Evolutionary conservation across 53 echinoderm and acorn worm species (phyloP).

Genomic region (Astropecten irregularis): DNA sequence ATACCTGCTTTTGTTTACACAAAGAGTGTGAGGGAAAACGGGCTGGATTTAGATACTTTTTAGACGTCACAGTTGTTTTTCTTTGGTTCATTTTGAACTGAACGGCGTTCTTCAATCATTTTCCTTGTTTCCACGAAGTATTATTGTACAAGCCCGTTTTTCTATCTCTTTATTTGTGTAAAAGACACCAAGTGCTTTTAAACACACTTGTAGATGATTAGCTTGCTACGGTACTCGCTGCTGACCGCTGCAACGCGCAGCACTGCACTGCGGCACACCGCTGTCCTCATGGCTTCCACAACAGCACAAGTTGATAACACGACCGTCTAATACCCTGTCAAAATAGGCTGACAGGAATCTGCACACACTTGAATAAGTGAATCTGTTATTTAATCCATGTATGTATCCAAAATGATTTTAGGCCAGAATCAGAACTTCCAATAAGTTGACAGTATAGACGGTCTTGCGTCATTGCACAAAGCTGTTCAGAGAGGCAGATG

Average conservation of each 20-base stretch:
- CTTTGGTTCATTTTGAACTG: neutral
- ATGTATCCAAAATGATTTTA: too few relatives aligned
- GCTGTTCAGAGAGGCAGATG: conserved; percentile 19
- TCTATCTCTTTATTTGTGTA: conserved; percentile 15
- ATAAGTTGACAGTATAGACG: too few relatives aligned
- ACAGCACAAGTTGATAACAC: neutral
- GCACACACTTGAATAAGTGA: too few relatives aligned
- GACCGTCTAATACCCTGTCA: neutral
- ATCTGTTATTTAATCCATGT: too few relatives aligned
- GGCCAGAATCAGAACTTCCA: too few relatives aligned
- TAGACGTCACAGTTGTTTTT: neutral
- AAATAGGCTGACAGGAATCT: too few relatives aligned
- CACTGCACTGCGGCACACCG: neutral
- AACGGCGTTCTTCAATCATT: neutral
- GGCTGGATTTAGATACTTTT: neutral
- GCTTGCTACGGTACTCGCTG: conserved; percentile 8
- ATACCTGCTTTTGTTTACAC: conserved; percentile 40
- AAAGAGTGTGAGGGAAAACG: conserved; percentile 21
- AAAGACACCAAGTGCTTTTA: neutral
- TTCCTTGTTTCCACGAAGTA: too few relatives aligned
- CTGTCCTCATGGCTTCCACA: conserved; percentile 19
- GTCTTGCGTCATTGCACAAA: neutral
- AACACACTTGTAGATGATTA: neutral
- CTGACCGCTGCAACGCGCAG: neutral
- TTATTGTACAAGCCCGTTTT: too few relatives aligned